These are phyloP conservation scores for Apogon talboti DNA, from an alignment of 2,797 vertebrate species.

Conservation along the genomic window DNA sequence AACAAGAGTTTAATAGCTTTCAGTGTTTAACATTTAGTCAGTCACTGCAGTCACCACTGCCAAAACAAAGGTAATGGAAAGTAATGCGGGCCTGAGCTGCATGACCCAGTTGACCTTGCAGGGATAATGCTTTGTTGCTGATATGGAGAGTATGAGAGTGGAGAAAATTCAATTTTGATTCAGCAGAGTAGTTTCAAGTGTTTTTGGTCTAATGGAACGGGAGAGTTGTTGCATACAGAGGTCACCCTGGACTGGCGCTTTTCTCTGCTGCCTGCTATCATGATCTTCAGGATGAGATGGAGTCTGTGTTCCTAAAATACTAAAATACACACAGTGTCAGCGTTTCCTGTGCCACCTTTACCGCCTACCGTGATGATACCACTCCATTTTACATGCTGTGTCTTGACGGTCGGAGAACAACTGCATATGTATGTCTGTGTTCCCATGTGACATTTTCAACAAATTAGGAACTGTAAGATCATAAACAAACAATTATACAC, in stretches of 20 bases:
- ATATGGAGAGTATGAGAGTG: constrained; percentile 73
- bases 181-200: constrained; percentile 74
- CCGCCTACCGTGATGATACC: neutral
- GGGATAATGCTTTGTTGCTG: constrained; percentile 76
- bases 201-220: constrained; percentile 76
- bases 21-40: constrained; percentile 64
- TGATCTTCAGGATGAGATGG: constrained; percentile 49
- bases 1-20: constrained; percentile 68
- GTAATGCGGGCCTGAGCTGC: constrained; percentile 57
- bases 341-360: constrained; percentile 12
- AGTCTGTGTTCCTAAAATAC: constrained; percentile 38
- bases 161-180: constrained; percentile 79
- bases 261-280: constrained; percentile 42
- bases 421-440: neutral
- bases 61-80: constrained; percentile 66
- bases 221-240: constrained; percentile 67
- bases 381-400: too few relatives aligned
- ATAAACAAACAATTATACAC: too few relatives aligned
- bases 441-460: neutral
- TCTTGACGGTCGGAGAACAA: neutral
- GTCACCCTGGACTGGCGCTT: constrained; percentile 62
- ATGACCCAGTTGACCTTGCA: constrained; percentile 74
- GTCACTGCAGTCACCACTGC: constrained; percentile 49
- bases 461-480: neutral
- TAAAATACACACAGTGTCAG: constrained; percentile 2